Conservation (phyloP, 2,888 invertebrate genomes). For the Hanleya hanleyi region DNA sequence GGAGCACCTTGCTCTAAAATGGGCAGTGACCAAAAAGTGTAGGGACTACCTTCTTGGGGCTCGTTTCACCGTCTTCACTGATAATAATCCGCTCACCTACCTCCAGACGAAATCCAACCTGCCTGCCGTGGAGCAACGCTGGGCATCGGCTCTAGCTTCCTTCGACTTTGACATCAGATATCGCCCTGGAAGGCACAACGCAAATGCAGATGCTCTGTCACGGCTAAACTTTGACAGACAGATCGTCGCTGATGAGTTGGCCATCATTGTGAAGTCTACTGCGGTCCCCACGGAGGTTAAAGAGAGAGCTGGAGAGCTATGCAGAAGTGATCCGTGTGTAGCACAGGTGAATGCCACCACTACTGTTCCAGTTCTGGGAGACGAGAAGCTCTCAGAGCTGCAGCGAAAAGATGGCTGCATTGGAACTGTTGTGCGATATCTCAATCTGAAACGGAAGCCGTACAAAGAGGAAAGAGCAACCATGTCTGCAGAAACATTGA, state of each 20-base stretch:
- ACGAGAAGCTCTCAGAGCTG: background rate
- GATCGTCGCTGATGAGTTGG: background rate
- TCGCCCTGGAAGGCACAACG: constrained; percentile 16
- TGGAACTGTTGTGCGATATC: background rate
- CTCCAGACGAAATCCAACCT: constrained; percentile 14
- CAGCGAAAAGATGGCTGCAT: background rate
- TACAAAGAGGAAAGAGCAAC: background rate
- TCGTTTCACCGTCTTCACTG: constrained; percentile 12
- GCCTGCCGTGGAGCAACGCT: constrained; percentile 23
- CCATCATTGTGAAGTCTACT: background rate
- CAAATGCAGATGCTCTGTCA: constrained; percentile 19
- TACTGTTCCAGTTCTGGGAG: background rate
- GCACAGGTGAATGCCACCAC: background rate
- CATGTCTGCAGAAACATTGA: background rate
- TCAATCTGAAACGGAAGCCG: background rate
- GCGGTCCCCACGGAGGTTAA: background rate
- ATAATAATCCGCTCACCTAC: constrained; percentile 21
- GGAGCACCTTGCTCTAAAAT: constrained; percentile 33
- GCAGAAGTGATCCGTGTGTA: background rate
- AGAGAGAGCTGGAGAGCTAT: background rate
- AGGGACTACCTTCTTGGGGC: constrained; percentile 15
- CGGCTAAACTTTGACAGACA: background rate
- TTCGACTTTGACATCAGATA: constrained; percentile 18
- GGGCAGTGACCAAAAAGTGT: constrained; percentile 34
- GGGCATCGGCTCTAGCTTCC: constrained; percentile 19